Evolutionary conservation across 1,140 invertebrate genomes (phyloP), one percentile per base, ranked within the genome.

Genomic region (Liolophura sinensis): DNA sequence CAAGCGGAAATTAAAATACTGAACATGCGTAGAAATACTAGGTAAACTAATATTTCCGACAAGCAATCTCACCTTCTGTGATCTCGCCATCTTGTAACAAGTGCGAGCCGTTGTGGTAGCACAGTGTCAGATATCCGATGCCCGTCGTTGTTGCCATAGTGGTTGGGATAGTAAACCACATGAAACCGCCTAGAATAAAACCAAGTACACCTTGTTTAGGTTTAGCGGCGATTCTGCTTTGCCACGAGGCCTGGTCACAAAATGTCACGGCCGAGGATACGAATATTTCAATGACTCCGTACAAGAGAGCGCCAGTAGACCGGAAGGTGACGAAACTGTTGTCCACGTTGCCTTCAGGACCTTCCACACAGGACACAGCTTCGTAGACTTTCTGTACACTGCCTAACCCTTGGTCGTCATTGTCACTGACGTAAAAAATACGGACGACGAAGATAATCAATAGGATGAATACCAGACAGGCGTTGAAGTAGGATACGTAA

Each of bases 401-500:
- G 1, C 76, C 76, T 22, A 78, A 72, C 20, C 61, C 60, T 16
- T 52, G 46, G 52, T 66, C 71, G 25, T 74, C 66, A 18, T 69
- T 63, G 56, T 76, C 72, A 0, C 69, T 71, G 65, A 70, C 73
- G 67, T 76, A 72, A 49, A 76, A 70, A 52, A 78, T 78, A 65
- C 76, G 76, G 22, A 76, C 74, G 12, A 78, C 76, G 54, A 78
- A 78, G 1, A 78, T 71, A 46, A 78, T 76, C n/a, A 84, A 75
- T 18, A 84, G 70, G 51, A 81, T 71, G 67, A 81, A 81, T 14
- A 84, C 83, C 49, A 84, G 71, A 56, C 72, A 77, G 16, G 80
- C 79, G 70, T 83, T 84, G 77, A 83, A 84, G 67, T 84, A 84
- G 60, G 82, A 84, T 7, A 84, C 82, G 64, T 84, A 84, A 66